phyloP scores from a whole-genome alignment of 23 tunicate species.

The Halocynthia roretzi region DNA sequence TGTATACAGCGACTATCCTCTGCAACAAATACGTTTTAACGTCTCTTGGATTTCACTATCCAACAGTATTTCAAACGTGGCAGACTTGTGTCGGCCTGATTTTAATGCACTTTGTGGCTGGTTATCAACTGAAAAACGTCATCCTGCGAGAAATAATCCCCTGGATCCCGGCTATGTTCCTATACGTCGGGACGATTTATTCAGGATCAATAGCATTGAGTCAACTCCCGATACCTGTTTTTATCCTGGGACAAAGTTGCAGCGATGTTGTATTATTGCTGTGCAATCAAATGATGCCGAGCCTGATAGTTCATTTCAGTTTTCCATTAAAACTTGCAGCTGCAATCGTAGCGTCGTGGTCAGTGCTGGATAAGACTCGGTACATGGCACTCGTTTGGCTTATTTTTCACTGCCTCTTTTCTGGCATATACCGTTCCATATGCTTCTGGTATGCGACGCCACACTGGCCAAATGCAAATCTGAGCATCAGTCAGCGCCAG shows the following conservation, averaged over 20 bases:
- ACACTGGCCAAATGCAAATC: slow-evolving; percentile 77
- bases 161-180: slow-evolving; percentile 80
- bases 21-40: slow-evolving; percentile 88
- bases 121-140: slow-evolving; percentile 43
- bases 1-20: slow-evolving; percentile 51
- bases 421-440: slow-evolving; percentile 69
- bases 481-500: slow-evolving; percentile 48
- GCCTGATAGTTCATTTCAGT: slow-evolving; percentile 47
- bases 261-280: slow-evolving; percentile 71
- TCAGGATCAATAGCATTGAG: slow-evolving; percentile 76
- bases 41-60: slow-evolving; percentile 86
- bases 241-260: slow-evolving; percentile 57
- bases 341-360: slow-evolving; percentile 46
- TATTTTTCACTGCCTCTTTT: slow-evolving; percentile 36
- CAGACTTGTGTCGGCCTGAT: slow-evolving; percentile 7
- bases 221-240: slow-evolving; percentile 58
- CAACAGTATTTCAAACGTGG: slow-evolving; percentile 73
- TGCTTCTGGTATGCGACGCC: slow-evolving; percentile 78
- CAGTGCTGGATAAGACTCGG: slow-evolving; percentile 15
- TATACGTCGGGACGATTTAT: slow-evolving; percentile 63
- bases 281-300: slow-evolving; percentile 56
- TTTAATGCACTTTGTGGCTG: slow-evolving; percentile 23
- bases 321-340: slow-evolving; percentile 66
- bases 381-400: slow-evolving; percentile 41
- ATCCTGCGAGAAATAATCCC: slow-evolving; percentile 45